A percentile compares a stretch with the other conserved stretches of the same genome.
phyloP scores from a whole-genome alignment of 1,140 invertebrate species.

The Diprion similis region DNA sequence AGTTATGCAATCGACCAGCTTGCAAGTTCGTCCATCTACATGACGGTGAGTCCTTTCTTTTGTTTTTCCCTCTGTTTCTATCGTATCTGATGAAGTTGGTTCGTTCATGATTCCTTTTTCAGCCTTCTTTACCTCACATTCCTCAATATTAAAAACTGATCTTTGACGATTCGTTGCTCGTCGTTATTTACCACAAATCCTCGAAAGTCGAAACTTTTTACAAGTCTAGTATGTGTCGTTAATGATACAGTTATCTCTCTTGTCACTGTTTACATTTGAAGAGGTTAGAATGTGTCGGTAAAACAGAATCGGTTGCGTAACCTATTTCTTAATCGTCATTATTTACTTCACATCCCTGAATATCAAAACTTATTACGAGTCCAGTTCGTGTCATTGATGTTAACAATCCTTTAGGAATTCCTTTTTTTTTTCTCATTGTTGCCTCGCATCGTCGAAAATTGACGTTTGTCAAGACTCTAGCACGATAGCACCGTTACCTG shows the following conservation, averaged over 20 bases:
- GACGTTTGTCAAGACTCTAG: too few relatives aligned
- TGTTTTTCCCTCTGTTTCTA: neutral
- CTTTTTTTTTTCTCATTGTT: too few relatives aligned
- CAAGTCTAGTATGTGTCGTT: constrained; percentile 1
- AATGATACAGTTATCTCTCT: too few relatives aligned
- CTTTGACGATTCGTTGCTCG: neutral
- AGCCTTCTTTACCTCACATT: constrained; percentile 3
- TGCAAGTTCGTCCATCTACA: constrained; percentile 96
- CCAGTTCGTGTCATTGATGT: too few relatives aligned
- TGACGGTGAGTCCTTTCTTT: constrained; percentile 76
- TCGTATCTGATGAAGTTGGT: constrained; percentile 19
- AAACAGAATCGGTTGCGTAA: too few relatives aligned
- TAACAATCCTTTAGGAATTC: too few relatives aligned
- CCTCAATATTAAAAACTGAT: neutral
- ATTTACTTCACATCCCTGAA: too few relatives aligned
- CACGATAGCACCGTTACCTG: neutral
- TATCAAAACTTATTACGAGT: too few relatives aligned
- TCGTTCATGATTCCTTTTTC: constrained; percentile 21
- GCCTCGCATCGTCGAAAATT: too few relatives aligned
- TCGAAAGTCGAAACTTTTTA: neutral
- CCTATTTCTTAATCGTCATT: too few relatives aligned
- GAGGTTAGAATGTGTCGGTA: too few relatives aligned
- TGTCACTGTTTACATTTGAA: too few relatives aligned
- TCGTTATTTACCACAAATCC: neutral
- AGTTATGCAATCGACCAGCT: constrained; percentile 91